A percentile compares a stretch with the other conserved stretches of the same genome.
These are phyloP conservation scores for Trogon melanurus DNA, from an alignment of 2,113 vertebrate species.

Conservation along the genomic window DNA sequence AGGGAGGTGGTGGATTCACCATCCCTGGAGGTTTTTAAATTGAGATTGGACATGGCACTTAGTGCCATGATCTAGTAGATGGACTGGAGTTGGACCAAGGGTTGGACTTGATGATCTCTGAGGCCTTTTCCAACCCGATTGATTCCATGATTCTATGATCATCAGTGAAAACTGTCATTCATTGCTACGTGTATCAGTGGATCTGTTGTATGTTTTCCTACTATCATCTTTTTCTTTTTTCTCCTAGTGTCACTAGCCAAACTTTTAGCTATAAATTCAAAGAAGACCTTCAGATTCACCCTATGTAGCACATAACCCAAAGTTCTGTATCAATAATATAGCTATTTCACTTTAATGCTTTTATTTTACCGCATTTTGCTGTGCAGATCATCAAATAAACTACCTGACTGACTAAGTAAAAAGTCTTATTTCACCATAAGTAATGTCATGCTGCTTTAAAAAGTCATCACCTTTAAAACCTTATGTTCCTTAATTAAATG, in stretches of 20 bases:
- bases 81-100: no score
- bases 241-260: not conserved
- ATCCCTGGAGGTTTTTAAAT: no score
- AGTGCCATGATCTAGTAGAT: no score
- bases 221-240: not conserved
- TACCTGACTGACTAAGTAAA: not conserved
- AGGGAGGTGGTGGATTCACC: no score
- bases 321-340: not conserved
- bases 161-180: not conserved
- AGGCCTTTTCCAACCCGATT: no score
- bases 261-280: not conserved
- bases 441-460: not conserved
- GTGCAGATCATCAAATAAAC: not conserved
- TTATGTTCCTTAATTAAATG: not conserved
- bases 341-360: not conserved
- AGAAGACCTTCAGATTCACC: not conserved
- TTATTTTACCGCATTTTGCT: not conserved
- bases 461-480: not conserved
- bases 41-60: no score
- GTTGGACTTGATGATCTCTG: no score
- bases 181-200: not conserved
- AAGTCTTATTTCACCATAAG: not conserved
- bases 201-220: not conserved
- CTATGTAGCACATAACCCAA: not conserved
- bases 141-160: no score